Percentiles rank a stretch among this genome's conserved stretches.
Evolutionary conservation across 2,113 vertebrate genomes (phyloP).

Genomic region (Perognathus longimembris): DNA sequence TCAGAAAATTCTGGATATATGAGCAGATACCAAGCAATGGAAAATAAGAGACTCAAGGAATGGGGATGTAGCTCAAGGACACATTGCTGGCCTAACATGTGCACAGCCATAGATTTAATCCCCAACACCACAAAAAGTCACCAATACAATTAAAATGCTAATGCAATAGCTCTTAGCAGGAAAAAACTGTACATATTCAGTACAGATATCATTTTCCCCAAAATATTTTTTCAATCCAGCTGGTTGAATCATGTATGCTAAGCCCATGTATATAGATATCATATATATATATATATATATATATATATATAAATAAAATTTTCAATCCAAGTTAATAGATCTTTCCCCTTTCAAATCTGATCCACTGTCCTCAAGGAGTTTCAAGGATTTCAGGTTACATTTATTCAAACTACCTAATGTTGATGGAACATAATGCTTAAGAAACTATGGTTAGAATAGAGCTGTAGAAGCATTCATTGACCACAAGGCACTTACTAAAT

Average conservation of each 20-base stretch:
- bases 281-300: too few relatives aligned
- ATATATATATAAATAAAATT: background rate
- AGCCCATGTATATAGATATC: background rate
- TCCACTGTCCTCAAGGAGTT: background rate
- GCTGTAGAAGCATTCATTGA: background rate
- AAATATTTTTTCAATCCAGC: background rate
- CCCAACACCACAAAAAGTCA: background rate
- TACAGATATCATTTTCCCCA: background rate
- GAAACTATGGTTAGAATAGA: slow-evolving; percentile 32
- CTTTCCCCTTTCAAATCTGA: slow-evolving; percentile 53
- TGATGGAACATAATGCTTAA: slow-evolving; percentile 53
- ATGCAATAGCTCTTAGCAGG: background rate
- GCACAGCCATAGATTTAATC: background rate
- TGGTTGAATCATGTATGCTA: background rate
- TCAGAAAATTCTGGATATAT: slow-evolving; percentile 36
- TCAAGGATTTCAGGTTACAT: slow-evolving; percentile 38
- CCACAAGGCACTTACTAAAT: slow-evolving; percentile 42
- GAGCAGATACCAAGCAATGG: slow-evolving; percentile 1
- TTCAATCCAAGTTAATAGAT: slow-evolving; percentile 28
- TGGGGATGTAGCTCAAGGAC: background rate
- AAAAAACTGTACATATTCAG: background rate
- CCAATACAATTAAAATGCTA: background rate
- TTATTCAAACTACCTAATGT: slow-evolving; percentile 32
- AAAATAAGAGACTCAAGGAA: background rate
- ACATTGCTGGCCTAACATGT: background rate